Conservation (phyloP, 2,113 vertebrate species). For the Erinaceus europaeus region DNA sequence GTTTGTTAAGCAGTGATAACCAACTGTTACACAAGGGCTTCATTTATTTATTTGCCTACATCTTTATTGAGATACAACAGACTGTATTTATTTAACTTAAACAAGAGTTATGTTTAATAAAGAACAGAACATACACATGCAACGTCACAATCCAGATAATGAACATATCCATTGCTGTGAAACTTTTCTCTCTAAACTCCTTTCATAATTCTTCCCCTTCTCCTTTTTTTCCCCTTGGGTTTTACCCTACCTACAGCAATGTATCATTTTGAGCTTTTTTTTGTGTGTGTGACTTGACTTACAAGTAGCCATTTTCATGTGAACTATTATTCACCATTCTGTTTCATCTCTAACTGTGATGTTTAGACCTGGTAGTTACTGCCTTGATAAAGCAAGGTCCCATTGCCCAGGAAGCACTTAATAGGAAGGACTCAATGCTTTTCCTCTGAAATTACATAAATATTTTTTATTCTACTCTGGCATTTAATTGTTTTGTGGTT, state of each 20-base stretch:
- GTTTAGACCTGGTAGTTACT: not conserved
- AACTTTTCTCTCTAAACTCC: not conserved
- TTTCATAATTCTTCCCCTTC: not conserved
- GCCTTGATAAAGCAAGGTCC: not conserved
- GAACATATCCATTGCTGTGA: not conserved
- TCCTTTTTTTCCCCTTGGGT: not conserved
- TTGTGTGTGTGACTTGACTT: not conserved
- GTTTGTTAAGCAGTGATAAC: not conserved
- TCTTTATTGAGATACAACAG: not conserved
- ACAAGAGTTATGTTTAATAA: not conserved
- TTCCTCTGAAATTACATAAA: not conserved
- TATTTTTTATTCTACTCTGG: not conserved
- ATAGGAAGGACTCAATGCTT: not conserved
- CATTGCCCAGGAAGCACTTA: not conserved
- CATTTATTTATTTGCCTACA: not conserved
- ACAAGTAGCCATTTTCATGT: not conserved
- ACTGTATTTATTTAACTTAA: not conserved
- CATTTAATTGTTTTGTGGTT: not conserved
- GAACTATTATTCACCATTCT: not conserved
- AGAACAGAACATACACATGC: not conserved
- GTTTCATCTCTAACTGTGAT: not conserved
- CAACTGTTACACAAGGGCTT: not conserved
- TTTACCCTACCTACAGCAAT: not conserved
- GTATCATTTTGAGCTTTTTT: not conserved
- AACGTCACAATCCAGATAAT: not conserved